Base-by-base conservation (phyloP, 2,797 vertebrate species). In the Distichodus sexfasciatus region DNA sequence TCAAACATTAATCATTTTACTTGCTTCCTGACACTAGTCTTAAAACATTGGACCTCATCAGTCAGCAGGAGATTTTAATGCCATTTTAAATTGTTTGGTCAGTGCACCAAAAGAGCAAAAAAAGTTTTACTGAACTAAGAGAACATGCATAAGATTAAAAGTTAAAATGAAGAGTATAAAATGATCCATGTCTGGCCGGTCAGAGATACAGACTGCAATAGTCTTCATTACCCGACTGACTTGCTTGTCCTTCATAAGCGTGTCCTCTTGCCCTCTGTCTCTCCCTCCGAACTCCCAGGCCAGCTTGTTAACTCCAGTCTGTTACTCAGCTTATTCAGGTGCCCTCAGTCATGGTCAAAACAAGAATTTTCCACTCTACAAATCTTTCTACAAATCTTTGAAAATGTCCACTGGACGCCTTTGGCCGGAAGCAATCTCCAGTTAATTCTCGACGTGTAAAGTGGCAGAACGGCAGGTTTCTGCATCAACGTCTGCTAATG, bases 171-270 rank as follows among this genome's bases (percentile, higher is more conserved):
- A 61, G 43, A 64, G 21, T 48, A 62, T 6, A 1, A 36, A 66
- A 63, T 60, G 23, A 62, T 44, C 21, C 26, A 33, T 31, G 57
- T 66, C 33, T 62, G 21, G 57, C 26, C 63, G 50, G 41, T 14
- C 21, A 36, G 24, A 28, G 41, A 40, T 28, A 40, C 48, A 28
- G 51, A 19, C 36, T 10, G 47, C 50, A 48, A 5, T 15, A 50
- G 29, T 17, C 14, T 63, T 72, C 59, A 69, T 76, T 61, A 53
- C 6, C 7, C 35, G 55, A 63, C 47, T 44, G 48, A 58, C 69
- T 48, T 43, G 21, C 53, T 54, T 47, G 38, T 44, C 69, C 62
- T 71, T 74, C 54, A 71, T 53, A 51, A 67, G 29, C n/a, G 11
- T 28, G 33, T 23, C 28, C 14, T 36, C 31, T 21, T 66, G 54